Conservation (phyloP, 2,113 vertebrate species). For the Solea senegalensis region DNA sequence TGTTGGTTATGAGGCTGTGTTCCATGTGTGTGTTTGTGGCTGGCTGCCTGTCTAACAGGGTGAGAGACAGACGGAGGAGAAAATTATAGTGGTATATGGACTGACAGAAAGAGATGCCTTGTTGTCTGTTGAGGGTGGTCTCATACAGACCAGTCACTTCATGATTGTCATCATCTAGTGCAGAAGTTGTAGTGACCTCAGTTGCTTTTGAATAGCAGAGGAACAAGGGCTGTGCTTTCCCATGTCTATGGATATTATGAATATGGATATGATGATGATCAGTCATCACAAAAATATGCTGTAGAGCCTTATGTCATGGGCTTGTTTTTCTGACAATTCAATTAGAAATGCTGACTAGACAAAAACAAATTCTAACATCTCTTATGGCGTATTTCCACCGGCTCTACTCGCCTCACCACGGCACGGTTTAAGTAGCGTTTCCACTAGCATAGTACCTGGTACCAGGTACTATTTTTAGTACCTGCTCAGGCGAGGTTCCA, state of each 20-base stretch:
- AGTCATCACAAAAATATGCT: constrained; percentile 39
- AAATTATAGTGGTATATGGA: constrained; percentile 29
- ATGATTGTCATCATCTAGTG: constrained; percentile 46
- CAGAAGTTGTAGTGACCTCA: constrained; percentile 4
- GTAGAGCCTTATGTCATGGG: constrained; percentile 35
- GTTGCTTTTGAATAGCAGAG: constrained; percentile 47
- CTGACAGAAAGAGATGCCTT: constrained; percentile 44
- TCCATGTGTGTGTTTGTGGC: constrained; percentile 16
- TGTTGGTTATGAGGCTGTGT: constrained; percentile 12
- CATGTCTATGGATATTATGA: constrained; percentile 41
- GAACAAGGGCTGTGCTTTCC: constrained; percentile 44
- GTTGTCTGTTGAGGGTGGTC: constrained; percentile 41
- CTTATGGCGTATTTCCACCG: no score
- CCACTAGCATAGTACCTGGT: no score
- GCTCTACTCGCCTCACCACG: no score
- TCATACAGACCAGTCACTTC: constrained; percentile 33
- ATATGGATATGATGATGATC: constrained; percentile 51
- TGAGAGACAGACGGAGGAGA: constrained; percentile 35
- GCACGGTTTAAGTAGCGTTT: no score
- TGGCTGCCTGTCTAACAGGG: constrained; percentile 20
- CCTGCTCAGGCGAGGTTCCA: no score
- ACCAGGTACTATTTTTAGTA: no score
- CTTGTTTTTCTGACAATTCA: constrained; percentile 23
- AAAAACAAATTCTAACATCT: constrained; percentile 14
- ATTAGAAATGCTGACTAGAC: constrained; percentile 56